Conservation (phyloP, 1,140 invertebrate genomes). For the Cydia strobilella region DNA sequence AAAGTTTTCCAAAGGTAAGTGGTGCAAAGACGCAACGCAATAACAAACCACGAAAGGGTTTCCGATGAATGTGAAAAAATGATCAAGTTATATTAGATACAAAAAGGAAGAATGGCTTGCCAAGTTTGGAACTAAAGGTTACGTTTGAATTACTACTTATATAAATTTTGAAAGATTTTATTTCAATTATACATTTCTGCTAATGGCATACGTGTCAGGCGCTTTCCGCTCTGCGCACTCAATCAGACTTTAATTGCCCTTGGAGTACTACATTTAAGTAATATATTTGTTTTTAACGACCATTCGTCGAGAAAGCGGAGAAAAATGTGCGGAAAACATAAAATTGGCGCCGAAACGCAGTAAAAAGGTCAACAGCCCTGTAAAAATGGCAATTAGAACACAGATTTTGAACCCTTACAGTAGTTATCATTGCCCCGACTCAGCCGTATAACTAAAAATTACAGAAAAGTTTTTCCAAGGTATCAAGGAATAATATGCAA, state of each 20-base stretch:
- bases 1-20: no score
- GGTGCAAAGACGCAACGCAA: no score
- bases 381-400: conserved; percentile 13
- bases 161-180: conserved; percentile 2
- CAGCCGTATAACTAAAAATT: background rate
- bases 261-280: conserved; percentile 2
- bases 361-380: conserved; percentile 27
- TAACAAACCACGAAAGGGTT: no score
- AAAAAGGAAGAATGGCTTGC: no score
- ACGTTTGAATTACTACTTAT: no score
- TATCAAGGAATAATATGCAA: background rate
- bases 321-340: conserved; percentile 24
- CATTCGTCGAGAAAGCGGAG: background rate
- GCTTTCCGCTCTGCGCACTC: conserved; percentile 25
- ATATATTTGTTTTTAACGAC: conserved; percentile 28
- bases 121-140: no score
- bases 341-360: conserved; percentile 10
- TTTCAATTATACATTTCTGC: background rate
- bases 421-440: background rate
- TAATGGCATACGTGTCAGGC: conserved; percentile 6
- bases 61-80: no score
- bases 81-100: no score
- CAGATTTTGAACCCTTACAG: background rate
- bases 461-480: background rate
- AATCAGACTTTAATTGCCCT: conserved; percentile 19